Percentiles rank a stretch among this genome's conserved stretches.
Evolutionary conservation across 2,113 vertebrate species (phyloP).

Genomic region (Gambusia holbrooki): DNA sequence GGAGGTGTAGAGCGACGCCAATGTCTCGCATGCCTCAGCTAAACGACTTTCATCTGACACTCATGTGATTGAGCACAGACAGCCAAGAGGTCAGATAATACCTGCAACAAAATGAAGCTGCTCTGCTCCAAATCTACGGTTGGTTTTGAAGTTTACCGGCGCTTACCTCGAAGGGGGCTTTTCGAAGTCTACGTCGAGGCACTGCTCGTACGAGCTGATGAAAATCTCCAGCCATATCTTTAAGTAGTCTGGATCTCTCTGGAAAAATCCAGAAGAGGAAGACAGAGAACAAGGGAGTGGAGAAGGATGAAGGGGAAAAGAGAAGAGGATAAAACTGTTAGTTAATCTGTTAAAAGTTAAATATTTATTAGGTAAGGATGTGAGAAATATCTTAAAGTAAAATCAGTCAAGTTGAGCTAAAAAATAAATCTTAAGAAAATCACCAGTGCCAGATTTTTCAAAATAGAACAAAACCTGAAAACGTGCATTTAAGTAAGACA

Average conservation of each 20-base stretch:
- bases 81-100: background rate
- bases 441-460: background rate
- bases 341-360: conserved; percentile 15
- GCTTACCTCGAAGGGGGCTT: conserved; percentile 92
- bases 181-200: conserved; percentile 97
- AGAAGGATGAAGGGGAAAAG: background rate
- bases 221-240: conserved; percentile 97
- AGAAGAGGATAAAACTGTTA: conserved; percentile 10
- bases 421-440: no score
- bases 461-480: background rate
- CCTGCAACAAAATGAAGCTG: background rate
- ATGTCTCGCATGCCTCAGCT: background rate
- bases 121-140: background rate
- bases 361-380: no score
- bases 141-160: background rate
- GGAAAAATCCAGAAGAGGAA: conserved; percentile 32
- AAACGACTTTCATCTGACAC: background rate
- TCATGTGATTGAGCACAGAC: background rate
- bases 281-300: background rate
- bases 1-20: background rate
- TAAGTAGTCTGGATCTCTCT: conserved; percentile 98
- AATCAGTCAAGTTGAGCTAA: no score
- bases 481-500: background rate
- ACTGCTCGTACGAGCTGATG: conserved; percentile 93
- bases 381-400: no score